Evolutionary conservation across 2,113 vertebrate species (phyloP).

Genomic region (Urocolius indicus): DNA sequence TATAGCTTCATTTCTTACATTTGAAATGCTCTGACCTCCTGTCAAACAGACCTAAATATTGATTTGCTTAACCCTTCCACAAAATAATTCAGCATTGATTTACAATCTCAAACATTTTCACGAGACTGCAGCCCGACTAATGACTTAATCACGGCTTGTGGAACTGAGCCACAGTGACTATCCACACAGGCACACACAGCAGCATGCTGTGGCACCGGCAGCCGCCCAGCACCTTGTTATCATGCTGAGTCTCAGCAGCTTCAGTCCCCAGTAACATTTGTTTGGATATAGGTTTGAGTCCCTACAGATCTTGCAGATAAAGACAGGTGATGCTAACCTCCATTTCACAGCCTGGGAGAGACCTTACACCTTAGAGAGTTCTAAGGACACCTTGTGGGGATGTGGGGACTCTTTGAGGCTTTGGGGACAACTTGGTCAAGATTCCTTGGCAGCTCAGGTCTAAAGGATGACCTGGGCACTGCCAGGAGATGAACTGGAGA

Average conservation of each 20-base stretch:
- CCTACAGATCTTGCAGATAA: fast-evolving
- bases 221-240: not conserved
- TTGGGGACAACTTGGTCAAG: not conserved
- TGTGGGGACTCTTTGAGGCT: not conserved
- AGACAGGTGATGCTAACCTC: fast-evolving
- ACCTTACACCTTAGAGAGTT: not conserved
- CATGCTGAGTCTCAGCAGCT: not conserved
- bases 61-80: constrained; percentile 3
- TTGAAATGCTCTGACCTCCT: not conserved
- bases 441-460: not conserved
- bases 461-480: not conserved
- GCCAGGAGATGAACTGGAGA: not conserved
- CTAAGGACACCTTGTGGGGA: fast-evolving
- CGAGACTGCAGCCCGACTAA: constrained; percentile 38
- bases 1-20: not conserved
- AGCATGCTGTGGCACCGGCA: constrained; percentile 3
- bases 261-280: not conserved
- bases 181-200: constrained; percentile 10
- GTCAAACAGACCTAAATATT: not conserved
- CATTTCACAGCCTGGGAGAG: fast-evolving
- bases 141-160: constrained; percentile 56
- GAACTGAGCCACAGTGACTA: not conserved
- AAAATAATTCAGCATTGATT: constrained; percentile 3
- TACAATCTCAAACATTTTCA: constrained; percentile 56
- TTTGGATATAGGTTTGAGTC: not conserved